Percentiles rank a stretch among this genome's conserved stretches.
phyloP scores from a whole-genome alignment of 2,113 vertebrate species.

The Equus quagga region DNA sequence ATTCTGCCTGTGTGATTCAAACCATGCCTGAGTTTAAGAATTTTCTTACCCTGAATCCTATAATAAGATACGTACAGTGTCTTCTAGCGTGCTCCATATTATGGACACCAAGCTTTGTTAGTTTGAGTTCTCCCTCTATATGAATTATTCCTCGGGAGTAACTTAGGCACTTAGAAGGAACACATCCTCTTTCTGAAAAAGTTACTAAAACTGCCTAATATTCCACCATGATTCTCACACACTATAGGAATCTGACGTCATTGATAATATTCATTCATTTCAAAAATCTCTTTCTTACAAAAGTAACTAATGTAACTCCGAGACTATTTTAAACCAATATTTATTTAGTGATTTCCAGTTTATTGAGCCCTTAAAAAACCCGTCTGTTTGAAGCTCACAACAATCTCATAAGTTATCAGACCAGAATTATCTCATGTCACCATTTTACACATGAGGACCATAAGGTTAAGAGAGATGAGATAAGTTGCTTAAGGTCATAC shows the following conservation, averaged over 20 bases:
- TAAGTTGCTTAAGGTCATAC: neutral
- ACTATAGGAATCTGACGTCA: neutral
- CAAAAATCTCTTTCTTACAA: neutral
- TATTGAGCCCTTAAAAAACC: neutral
- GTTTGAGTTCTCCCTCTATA: neutral
- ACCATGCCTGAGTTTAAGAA: neutral
- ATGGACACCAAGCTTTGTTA: neutral
- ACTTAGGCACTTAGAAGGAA: neutral
- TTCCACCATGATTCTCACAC: neutral
- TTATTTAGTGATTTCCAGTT: conserved; percentile 23
- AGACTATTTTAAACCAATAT: conserved; percentile 44
- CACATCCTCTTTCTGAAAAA: neutral
- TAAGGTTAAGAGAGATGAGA: neutral
- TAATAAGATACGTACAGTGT: neutral
- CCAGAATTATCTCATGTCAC: neutral
- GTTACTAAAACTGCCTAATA: neutral
- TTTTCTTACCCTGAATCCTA: neutral
- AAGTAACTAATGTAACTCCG: neutral
- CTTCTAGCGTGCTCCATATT: neutral
- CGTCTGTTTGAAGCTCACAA: neutral
- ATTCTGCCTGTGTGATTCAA: neutral
- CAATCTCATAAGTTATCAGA: neutral
- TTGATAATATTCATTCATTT: neutral
- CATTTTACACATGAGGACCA: neutral
- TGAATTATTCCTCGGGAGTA: neutral